Percentiles rank a stretch among this genome's conserved stretches.
Evolutionary conservation across 1,140 invertebrate genomes (phyloP).

Genomic region (Brachionus asplanchnoidis): DNA sequence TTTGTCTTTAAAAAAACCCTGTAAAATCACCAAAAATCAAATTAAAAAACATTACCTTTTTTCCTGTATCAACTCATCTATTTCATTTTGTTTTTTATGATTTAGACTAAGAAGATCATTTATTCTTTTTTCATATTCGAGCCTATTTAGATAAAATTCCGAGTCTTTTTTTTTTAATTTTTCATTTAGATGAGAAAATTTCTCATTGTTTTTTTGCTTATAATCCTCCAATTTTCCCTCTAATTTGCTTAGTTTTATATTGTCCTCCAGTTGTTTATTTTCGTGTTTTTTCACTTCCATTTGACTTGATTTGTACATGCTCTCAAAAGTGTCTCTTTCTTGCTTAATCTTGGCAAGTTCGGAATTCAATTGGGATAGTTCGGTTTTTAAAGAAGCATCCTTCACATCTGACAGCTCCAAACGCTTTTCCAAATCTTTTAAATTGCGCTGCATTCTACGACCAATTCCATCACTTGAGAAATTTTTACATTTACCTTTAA

Average conservation of each 20-base stretch:
- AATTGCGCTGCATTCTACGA: background rate
- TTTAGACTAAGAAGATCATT: background rate
- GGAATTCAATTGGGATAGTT: background rate
- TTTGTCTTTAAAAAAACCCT: background rate
- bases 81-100: slow-evolving; percentile 33
- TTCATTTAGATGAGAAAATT: background rate
- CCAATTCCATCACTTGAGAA: slow-evolving; percentile 26
- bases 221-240: slow-evolving; percentile 20
- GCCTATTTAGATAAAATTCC: background rate
- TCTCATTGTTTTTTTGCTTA: slow-evolving; percentile 8
- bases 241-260: slow-evolving; percentile 14
- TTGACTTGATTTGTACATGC: background rate
- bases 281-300: slow-evolving; percentile 32
- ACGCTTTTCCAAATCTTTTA: slow-evolving; percentile 5
- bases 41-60: background rate
- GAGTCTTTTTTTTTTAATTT: slow-evolving; percentile 18
- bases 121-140: slow-evolving; percentile 30
- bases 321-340: slow-evolving; percentile 17
- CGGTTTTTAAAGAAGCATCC: background rate
- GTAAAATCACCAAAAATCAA: background rate
- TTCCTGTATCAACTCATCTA: slow-evolving; percentile 21
- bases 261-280: background rate
- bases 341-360: background rate
- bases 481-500: background rate
- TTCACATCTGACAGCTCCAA: background rate